These are phyloP conservation scores for Agrotis puta DNA, from an alignment of 2,888 invertebrate genomes.

Conservation along the genomic window DNA sequence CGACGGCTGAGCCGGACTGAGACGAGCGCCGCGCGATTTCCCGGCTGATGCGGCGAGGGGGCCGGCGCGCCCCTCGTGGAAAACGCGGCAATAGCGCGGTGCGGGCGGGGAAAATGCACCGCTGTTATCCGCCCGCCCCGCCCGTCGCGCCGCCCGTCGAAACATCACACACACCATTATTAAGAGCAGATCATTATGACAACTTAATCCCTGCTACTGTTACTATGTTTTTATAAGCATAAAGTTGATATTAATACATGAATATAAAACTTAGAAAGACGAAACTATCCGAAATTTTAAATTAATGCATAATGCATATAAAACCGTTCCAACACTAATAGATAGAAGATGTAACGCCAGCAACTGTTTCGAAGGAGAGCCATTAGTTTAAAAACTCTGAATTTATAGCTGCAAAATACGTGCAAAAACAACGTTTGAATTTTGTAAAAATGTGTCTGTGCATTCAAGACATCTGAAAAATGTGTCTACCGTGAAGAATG, in stretches of 20 bases:
- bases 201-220: conserved; percentile 40
- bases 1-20: conserved; percentile 89
- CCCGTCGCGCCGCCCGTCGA: conserved; percentile 71
- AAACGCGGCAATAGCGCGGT: conserved; percentile 83
- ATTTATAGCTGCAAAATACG: conserved; percentile 37
- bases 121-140: conserved; percentile 76
- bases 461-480: conserved; percentile 50
- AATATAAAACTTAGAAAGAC: neutral
- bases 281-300: neutral
- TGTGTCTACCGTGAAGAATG: conserved; percentile 44
- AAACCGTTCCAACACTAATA: neutral
- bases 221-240: conserved; percentile 18
- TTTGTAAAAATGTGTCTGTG: conserved; percentile 54
- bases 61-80: conserved; percentile 88
- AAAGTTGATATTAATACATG: neutral
- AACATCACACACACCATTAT: conserved; percentile 45
- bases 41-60: conserved; percentile 86
- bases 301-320: neutral
- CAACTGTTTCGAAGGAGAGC: conserved; percentile 4
- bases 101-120: conserved; percentile 88
- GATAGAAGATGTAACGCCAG: conserved; percentile 15
- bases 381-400: conserved; percentile 24
- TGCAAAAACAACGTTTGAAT: conserved; percentile 41
- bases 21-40: conserved; percentile 86
- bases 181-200: conserved; percentile 54